Base-by-base conservation (phyloP, 2,113 vertebrate species). In the Tragelaphus buxtoni region DNA sequence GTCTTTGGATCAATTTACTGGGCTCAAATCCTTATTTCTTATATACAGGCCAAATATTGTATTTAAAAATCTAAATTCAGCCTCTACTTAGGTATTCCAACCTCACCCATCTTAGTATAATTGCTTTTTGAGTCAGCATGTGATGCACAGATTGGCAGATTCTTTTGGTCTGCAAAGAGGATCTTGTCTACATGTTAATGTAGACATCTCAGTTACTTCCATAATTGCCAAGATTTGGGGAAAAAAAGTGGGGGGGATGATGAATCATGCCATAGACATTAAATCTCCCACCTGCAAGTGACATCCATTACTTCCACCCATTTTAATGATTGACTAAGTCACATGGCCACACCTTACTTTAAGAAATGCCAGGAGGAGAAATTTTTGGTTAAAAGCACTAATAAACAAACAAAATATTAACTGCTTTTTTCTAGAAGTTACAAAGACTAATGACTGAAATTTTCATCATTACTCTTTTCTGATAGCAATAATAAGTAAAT, bases 201-300 rank as follows among this genome's bases (percentile, higher is more conserved):
- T 61, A 39, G 9, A 9, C 1, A 42, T 17, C 4, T 58, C 49
- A 76, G 12, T 42, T 77, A 13, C 12, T 53, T 61, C 20, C 45
- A 35, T 17, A 53, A 61, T 35, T 32, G 35, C 30, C 55, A 88
- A 83, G 20, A 61, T n/a, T 42, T 42, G 56, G 35, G 12, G 3
- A 56, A 86, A 74, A n/a, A 9, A 79, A 79, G 22, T 4, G 0
- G 2, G 5, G 3, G 9, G 4, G 1, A 8, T 26, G 2, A 20
- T n/a, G 4, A 91, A 81, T 60, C 42, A 49, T 49, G 16, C 16
- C 12, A 11, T 18, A 0, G 39, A 22, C 39, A n/a, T 24, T 30
- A 83, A 79, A 12, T 26, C 28, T 90, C 69, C 18, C 5, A 72
- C 53, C 6, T 88, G 14, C 20, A 77, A 45, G 9, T 9, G 4